Conservation (phyloP, 1,140 invertebrate species). For the Charaxes varanes region DNA sequence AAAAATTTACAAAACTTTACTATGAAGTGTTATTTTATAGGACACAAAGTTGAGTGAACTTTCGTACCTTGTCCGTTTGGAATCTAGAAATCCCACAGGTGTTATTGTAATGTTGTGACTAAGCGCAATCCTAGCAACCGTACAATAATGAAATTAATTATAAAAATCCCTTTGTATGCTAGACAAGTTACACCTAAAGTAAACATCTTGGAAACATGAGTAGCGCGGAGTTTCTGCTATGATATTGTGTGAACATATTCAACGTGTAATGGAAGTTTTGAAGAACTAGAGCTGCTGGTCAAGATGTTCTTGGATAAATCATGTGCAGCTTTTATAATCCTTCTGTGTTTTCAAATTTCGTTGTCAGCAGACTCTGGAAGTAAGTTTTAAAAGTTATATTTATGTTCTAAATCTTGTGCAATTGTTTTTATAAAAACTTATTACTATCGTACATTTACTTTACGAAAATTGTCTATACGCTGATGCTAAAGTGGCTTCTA, state of each 20-base stretch:
- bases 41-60: conserved; percentile 65
- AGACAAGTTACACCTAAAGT: conserved; percentile 1
- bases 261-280: conserved; percentile 62
- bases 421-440: too few relatives aligned
- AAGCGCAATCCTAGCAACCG: conserved; percentile 54
- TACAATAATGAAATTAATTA: conserved; percentile 20
- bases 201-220: conserved; percentile 4
- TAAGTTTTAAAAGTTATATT: conserved; percentile 6
- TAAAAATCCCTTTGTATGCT: conserved; percentile 1
- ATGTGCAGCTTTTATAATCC: conserved; percentile 29
- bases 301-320: conserved; percentile 46
- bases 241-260: conserved; percentile 16
- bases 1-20: background rate
- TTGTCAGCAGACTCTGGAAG: conserved; percentile 32
- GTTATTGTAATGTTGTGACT: conserved; percentile 55
- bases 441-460: background rate
- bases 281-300: conserved; percentile 56
- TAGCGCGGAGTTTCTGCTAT: conserved; percentile 19
- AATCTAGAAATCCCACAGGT: conserved; percentile 59
- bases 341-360: conserved; percentile 31
- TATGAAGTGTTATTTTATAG: conserved; percentile 24
- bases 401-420: background rate
- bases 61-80: conserved; percentile 49
- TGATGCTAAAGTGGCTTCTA: too few relatives aligned
- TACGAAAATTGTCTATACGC: too few relatives aligned